phyloP scores from a whole-genome alignment of 2,113 vertebrate species.

The Myrmecobius fasciatus region DNA sequence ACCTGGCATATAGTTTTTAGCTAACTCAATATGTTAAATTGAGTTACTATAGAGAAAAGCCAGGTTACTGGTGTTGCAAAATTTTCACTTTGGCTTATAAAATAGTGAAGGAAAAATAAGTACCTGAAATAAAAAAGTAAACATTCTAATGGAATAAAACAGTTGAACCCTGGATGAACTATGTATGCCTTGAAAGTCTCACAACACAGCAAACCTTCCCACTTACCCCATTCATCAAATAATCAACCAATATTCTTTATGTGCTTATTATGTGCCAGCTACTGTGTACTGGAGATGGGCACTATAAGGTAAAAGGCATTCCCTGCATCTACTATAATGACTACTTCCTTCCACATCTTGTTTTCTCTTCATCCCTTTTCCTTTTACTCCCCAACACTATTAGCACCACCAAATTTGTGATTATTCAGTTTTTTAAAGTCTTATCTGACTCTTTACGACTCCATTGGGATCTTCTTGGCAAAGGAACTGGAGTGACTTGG shows the following conservation, averaged over 20 bases:
- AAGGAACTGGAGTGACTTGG: neutral
- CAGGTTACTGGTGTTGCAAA: neutral
- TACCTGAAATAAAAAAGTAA: neutral
- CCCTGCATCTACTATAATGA: neutral
- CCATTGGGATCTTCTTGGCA: neutral
- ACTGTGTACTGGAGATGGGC: neutral
- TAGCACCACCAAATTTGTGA: neutral
- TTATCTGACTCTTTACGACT: too few species aligned
- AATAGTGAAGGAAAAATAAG: neutral
- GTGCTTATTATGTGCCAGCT: neutral
- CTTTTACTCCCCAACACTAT: neutral
- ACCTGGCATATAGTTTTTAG: neutral
- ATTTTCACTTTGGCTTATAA: neutral
- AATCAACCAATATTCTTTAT: neutral
- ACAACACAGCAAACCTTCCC: neutral
- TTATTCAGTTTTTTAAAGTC: too few species aligned
- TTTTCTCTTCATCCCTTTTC: neutral
- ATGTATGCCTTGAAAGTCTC: neutral
- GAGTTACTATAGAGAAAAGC: neutral
- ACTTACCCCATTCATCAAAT: neutral
- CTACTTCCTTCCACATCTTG: neutral
- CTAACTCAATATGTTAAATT: neutral
- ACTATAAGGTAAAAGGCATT: neutral
- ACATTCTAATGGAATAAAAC: neutral
- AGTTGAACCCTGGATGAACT: neutral